Base-by-base conservation (phyloP, 2,113 vertebrate genomes). In the Formicarius rufipectus region DNA sequence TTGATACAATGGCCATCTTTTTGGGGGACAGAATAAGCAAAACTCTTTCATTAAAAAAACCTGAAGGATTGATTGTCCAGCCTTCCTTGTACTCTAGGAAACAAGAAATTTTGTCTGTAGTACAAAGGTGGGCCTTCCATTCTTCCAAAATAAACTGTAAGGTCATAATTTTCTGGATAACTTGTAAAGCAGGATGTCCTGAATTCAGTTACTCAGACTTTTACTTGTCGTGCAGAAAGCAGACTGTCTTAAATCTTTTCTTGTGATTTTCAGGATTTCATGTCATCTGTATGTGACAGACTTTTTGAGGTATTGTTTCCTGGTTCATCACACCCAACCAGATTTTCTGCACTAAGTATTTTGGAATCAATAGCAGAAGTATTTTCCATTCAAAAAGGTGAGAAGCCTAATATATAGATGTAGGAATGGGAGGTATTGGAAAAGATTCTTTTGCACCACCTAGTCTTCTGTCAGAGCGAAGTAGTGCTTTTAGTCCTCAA, bases 281-380 rank as follows among this genome's bases (percentile, higher is more conserved):
- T 99, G 96, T 95, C 94, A 55, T 98, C 99, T 96, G 45, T 99
- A 64, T 99, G 98, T 95, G 97, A 95, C 94, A 98, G 78, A 68
- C 98, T 99, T 74, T 98, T 99, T 91, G 98, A 98, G 73, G 97
- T 98, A 15, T 87, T 99, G 47, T 98, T 98, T 95, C 98, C 99
- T 12, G 99, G 99, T 68, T 99, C 99, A 35, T 99, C 99, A 9
- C 99, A 99, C 91, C 98, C 99, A 68, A 99, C 98, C 72, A 99
- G 98, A 94, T 98, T 99, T 92, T 98, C 98, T 95, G 98, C 98
- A 50, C 97, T 99, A 68, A 98, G 98, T 94, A 97, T 99, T 96
- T 98, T 99, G 96, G 98, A 97, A 66, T 97, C 98, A 45, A 89
- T 99, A 90, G 98, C 98, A 59, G 98, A 99, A 87, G 96, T 98